A percentile compares a stretch with the other conserved stretches of the same genome.
Conservation (phyloP, 2,113 vertebrate genomes). For the Crypturellus undulatus region DNA sequence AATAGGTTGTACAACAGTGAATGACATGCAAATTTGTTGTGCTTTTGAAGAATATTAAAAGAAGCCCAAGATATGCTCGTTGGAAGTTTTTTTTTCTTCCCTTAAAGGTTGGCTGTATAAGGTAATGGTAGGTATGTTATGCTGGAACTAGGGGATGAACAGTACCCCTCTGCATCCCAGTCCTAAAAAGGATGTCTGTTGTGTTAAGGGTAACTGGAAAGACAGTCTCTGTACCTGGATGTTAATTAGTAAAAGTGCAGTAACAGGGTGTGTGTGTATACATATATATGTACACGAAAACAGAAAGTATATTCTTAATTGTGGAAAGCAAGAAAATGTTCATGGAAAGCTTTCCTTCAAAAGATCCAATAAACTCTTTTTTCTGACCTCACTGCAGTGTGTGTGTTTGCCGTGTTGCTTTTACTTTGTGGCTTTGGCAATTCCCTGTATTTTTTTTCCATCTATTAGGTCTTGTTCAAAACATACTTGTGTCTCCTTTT, state of each 20-base stretch:
- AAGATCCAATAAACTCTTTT: background rate
- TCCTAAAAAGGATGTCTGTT: background rate
- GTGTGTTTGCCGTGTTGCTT: conserved; percentile 11
- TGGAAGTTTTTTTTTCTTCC: background rate
- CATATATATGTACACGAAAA: background rate
- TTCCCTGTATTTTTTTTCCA: background rate
- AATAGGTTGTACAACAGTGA: background rate
- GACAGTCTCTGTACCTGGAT: background rate
- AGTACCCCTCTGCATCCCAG: background rate
- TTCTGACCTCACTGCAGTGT: background rate
- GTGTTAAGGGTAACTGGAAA: background rate
- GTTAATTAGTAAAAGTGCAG: background rate
- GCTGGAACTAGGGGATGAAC: background rate
- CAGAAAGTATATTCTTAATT: background rate
- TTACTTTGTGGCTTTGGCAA: conserved; percentile 47
- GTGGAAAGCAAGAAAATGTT: background rate
- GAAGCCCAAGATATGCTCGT: background rate
- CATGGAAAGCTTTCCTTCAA: background rate
- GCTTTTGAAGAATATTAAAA: too few species aligned
- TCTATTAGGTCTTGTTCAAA: conserved; percentile 24
- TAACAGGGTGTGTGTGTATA: background rate
- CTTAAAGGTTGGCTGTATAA: background rate
- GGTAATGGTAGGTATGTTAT: background rate
- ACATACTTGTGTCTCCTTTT: background rate
- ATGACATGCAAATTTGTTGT: background rate